Base-by-base conservation (phyloP, 2,888 invertebrate genomes). In the Chouioia cunea region DNA sequence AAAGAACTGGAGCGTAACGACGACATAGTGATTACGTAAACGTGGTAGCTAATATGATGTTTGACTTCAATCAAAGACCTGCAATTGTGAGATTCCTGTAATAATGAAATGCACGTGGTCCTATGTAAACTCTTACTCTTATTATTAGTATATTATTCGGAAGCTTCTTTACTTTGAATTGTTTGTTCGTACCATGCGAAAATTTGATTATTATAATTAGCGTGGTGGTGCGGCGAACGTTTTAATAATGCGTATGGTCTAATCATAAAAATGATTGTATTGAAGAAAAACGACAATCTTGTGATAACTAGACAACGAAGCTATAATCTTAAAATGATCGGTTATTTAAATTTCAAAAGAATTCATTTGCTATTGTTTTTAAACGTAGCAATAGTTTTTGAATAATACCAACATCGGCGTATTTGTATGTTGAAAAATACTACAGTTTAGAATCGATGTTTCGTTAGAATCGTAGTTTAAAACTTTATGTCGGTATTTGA, bases 1-100 rank as follows among this genome's bases (percentile, higher is more conserved):
- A 36, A 10, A 6, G 50, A 62, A 43, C 18, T 36, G 18, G 65
- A 73, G 65, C 69, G 62, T 27, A 62, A 69, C 67, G 47, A 27
- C 58, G 14, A 20, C 36, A 20, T 52, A n/a, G 52, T 58, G 58
- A 67, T 59, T 67, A 59, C 23, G 16, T 43, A 50, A 57, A 62
- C 46, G 46, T n/a, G 22, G 27, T 10, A 16, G 36, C 46, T 36
- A 27, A 60, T 60, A 36, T 36, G 36, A 36, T 10, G 16, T 10
- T 36, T 46, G 46, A 14, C 18, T 12, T 36, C 10, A 22, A 36
- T 57, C 43, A 16, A 22, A 43, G 22, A 44, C 16, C 36, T n/a
- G n/a, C 43, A 57, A 57, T 65, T 20, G 18, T 47, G 23, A 22
- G 53, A 10, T 1, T 36, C 10, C 27, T 36, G 36, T 36, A 6